phyloP scores from a whole-genome alignment of 2,888 invertebrate species.

The Panopea generosa region DNA sequence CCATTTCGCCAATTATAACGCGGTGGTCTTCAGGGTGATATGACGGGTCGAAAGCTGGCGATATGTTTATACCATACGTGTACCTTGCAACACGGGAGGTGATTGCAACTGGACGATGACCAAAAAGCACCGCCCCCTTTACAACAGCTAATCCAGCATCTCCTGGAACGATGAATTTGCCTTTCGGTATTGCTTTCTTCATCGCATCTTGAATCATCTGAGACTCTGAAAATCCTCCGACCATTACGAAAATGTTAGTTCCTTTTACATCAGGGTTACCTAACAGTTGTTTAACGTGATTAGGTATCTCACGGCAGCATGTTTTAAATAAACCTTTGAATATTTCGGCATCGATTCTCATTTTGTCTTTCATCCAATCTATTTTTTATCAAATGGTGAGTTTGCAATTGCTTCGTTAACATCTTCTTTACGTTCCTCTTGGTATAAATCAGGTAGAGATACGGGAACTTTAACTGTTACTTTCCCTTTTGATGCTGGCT shows the following conservation, averaged over 20 bases:
- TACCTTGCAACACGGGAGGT: slow-evolving; percentile 56
- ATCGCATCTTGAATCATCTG: too few species aligned
- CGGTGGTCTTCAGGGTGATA: slow-evolving; percentile 43
- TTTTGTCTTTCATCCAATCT: slow-evolving; percentile 54
- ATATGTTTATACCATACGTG: slow-evolving; percentile 58
- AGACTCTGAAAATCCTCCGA: too few species aligned
- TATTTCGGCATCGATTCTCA: slow-evolving; percentile 61
- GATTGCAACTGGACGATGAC: too few species aligned
- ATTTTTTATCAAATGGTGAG: slow-evolving; percentile 44
- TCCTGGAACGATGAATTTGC: too few species aligned
- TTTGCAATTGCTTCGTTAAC: too few species aligned
- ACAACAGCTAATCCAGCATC: too few species aligned
- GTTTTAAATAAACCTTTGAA: slow-evolving; percentile 57
- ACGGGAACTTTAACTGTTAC: slow-evolving; percentile 57
- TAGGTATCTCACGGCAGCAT: slow-evolving; percentile 51
- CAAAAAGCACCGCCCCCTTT: too few species aligned
- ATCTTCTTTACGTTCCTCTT: slow-evolving; percentile 30
- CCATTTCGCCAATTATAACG: slow-evolving; percentile 45
- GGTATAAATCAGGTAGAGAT: slow-evolving; percentile 23
- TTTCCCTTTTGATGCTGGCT: slow-evolving; percentile 46
- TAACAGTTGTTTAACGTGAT: too few species aligned
- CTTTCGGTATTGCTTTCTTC: too few species aligned
- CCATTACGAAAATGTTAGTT: too few species aligned
- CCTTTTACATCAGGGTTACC: too few species aligned
- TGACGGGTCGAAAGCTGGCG: slow-evolving; percentile 40